Conservation (phyloP, 2,888 invertebrate genomes). For the Athalia rosae region DNA sequence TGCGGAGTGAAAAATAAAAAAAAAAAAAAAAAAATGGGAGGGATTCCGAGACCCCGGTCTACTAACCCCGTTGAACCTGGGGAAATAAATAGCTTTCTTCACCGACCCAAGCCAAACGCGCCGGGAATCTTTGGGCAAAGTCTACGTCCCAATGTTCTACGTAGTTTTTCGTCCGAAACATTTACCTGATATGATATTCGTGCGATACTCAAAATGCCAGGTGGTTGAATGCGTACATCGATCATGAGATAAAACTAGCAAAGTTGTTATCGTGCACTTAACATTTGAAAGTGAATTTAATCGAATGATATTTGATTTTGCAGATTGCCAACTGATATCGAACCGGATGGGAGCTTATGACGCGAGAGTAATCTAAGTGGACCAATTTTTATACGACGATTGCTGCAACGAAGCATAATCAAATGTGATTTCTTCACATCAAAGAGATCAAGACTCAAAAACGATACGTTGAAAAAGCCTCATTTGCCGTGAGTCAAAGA, state of each 20-base stretch:
- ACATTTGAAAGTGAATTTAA: neutral
- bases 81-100: constrained; percentile 23
- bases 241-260: neutral
- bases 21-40: neutral
- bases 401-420: constrained; percentile 23
- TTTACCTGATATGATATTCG: neutral
- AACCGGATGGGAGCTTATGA: constrained; percentile 15
- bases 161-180: constrained; percentile 1
- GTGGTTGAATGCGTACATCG: neutral
- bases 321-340: constrained; percentile 13
- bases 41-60: neutral
- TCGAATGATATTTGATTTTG: neutral
- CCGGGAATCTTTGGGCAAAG: neutral
- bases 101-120: constrained; percentile 12
- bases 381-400: constrained; percentile 37
- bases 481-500: constrained; percentile 19
- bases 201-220: neutral
- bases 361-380: constrained; percentile 29
- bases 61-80: constrained; percentile 15
- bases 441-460: constrained; percentile 14
- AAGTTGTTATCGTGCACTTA: neutral
- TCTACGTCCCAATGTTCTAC: constrained; percentile 6
- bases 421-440: constrained; percentile 20
- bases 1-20: neutral
- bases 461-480: constrained; percentile 14